Percentiles rank a stretch among this genome's conserved stretches.
These are phyloP conservation scores for Garrulus glandarius DNA, from an alignment of 2,797 vertebrate genomes.

Conservation along the genomic window DNA sequence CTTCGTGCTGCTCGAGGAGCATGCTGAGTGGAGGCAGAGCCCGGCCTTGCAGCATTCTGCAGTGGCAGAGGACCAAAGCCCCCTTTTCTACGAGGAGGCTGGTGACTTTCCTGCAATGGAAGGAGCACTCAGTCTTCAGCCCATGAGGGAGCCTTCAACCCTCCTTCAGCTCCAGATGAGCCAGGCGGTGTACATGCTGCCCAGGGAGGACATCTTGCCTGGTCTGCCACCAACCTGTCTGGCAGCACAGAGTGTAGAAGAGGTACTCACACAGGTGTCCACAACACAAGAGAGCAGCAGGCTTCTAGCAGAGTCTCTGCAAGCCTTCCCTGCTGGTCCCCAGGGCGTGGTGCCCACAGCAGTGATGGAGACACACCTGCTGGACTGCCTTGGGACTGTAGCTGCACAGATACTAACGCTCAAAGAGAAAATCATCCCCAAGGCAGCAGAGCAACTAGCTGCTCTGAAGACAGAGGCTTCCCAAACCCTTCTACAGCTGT, in stretches of 20 bases:
- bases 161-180: conserved; percentile 74
- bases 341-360: conserved; percentile 66
- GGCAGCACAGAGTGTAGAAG: conserved; percentile 78
- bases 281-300: conserved; percentile 75
- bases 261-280: conserved; percentile 68
- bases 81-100: conserved; percentile 70
- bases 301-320: conserved; percentile 75
- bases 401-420: conserved; percentile 75
- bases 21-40: conserved; percentile 71
- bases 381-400: conserved; percentile 75
- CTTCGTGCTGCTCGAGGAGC: conserved; percentile 75
- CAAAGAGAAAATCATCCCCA: conserved; percentile 77
- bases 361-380: conserved; percentile 70
- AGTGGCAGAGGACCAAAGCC: conserved; percentile 74
- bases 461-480: conserved; percentile 81
- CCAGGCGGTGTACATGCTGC: conserved; percentile 68
- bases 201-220: conserved; percentile 81
- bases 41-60: conserved; percentile 76
- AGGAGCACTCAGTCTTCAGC: conserved; percentile 50
- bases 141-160: conserved; percentile 64
- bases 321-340: conserved; percentile 70
- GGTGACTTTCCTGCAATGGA: conserved; percentile 67
- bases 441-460: conserved; percentile 75
- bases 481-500: conserved; percentile 77
- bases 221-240: conserved; percentile 62